Percentiles rank a stretch among this genome's conserved stretches.
Evolutionary conservation across 1,140 invertebrate species (phyloP).

Genomic region (Caenorhabditis tropicalis): DNA sequence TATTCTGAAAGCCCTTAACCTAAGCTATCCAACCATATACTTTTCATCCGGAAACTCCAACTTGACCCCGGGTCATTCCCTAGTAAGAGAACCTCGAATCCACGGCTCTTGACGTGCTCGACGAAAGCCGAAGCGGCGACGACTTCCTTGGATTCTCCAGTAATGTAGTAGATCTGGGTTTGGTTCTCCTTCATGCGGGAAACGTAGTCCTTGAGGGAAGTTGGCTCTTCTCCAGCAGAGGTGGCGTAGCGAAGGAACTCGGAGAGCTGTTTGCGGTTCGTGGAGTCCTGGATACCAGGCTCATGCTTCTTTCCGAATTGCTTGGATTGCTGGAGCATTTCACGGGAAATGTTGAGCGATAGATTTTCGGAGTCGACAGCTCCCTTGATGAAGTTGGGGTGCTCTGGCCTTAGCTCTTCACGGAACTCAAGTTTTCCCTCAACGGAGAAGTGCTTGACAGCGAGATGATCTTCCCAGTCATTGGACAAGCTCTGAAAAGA

Average conservation of each 20-base stretch:
- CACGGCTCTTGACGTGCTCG: slow-evolving; percentile 93
- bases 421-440: slow-evolving; percentile 79
- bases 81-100: slow-evolving; percentile 90
- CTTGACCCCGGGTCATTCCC: too few relatives aligned
- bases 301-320: slow-evolving; percentile 98
- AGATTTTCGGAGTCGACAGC: slow-evolving; percentile 98
- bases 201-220: slow-evolving; percentile 93
- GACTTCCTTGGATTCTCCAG: slow-evolving; percentile 88
- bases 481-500: slow-evolving; percentile 79
- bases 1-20: too few relatives aligned
- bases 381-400: slow-evolving; percentile 75
- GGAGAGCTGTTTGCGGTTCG: slow-evolving; percentile 89
- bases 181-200: slow-evolving; percentile 97
- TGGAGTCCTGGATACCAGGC: slow-evolving; percentile 93
- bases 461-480: slow-evolving; percentile 98
- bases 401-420: slow-evolving; percentile 88
- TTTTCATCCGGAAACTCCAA: too few relatives aligned
- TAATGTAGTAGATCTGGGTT: slow-evolving; percentile 97
- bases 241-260: slow-evolving; percentile 91
- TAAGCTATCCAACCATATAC: too few relatives aligned
- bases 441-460: slow-evolving; percentile 93
- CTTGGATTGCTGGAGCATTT: slow-evolving; percentile 95
- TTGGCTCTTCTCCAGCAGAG: slow-evolving; percentile 88
- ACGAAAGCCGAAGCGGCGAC: slow-evolving; percentile 97
- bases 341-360: slow-evolving; percentile 92